Evolutionary conservation across 2,797 vertebrate species (phyloP), one percentile per base, ranked within the genome.

Genomic region (Sebastes kiyomatsui): DNA sequence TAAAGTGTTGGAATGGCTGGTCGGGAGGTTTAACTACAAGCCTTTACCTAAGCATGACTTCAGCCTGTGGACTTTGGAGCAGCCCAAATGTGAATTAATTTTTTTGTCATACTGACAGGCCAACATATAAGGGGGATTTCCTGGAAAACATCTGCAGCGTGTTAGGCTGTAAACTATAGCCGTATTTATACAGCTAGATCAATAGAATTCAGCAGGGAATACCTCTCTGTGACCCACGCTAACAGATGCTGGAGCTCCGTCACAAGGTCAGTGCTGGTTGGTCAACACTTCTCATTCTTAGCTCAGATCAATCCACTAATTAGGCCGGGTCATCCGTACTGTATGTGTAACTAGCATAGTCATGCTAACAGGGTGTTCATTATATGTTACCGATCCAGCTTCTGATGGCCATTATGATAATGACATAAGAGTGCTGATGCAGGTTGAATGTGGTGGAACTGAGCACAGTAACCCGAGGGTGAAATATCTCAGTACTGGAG

Each of bases 161-260:
- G 82, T 93, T 88, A 85, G 69, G 64, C 55, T 52, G 83, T 49
- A 66, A 78, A 77, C 66, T 69, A 38, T 83, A 52, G 81, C 46
- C 38, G 67, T 87, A 77, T 93, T 90, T 88, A 76, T 65, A 87
- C 85, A 89, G 86, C 74, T 77, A 79, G 83, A 89, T 90, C 88
- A 92, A 90, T 90, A 86, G 60, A 82, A 78, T 78, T 70, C 86
- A 77, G 69, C 69, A 35, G 70, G 87, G 81, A 87, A 49, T 74
- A 49, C 27, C 72, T 61, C 49, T 67, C 72, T 71, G 2, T 84
- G 82, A 89, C 86, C 82, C 71, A 18, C 25, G 11, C 56, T 16
- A 67, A 74, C 76, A 75, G 77, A 77, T 72, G 76, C 46, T 32
- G 42, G 46, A 68, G 69, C 74, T 77, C 78, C 60, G 80, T 85